Evolutionary conservation across 2,888 invertebrate species (phyloP), one percentile per base, ranked within the genome.

Genomic region (Auanema freiburgensis): DNA sequence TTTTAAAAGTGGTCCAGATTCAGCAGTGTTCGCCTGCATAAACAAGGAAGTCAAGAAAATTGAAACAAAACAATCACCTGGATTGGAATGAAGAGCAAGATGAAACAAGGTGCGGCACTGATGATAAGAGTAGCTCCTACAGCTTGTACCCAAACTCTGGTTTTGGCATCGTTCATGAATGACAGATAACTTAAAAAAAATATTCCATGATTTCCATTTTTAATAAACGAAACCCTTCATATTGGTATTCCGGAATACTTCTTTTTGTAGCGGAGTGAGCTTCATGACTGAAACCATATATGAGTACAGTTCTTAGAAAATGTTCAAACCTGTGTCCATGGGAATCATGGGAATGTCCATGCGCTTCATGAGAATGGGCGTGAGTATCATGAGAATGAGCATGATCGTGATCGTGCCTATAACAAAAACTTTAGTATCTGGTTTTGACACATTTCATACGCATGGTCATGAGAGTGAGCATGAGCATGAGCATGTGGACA

Each of bases 81-180:
- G 60, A 98, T 87, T 0, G 96, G 96, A 78, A 98, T 93, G 67
- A 94, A 89, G 83, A 93, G 91, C 6, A 98, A 87, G 71, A 98
- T 90, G 51, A 97, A 87, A 84, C 93, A 94, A 0, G 98, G 98
- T 5, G 93, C 93, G 59, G 92, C 90, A 84, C 96, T 96, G 83
- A 98, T 96, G 62, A 96, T 87, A 10, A 95, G 84, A 0, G 98
- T 98, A 1, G 97, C 92, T 6, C 81, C 80, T 53, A 84, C 72
- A 14, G 75, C 69, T 58, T 81, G 77, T 11, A 76, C 74, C 81
- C 83, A 84, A 18, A 83, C 73, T 11, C 78, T 63, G 12, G 69
- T 77, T 16, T 65, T 65, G 16, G 73, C 77, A 58, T 82, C 82
- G 55, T 82, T 80, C 63, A 79, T 59, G 67, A 80, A 77, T 16